phyloP scores from a whole-genome alignment of 1,140 invertebrate genomes.

The Macrostomum lignano region DNA sequence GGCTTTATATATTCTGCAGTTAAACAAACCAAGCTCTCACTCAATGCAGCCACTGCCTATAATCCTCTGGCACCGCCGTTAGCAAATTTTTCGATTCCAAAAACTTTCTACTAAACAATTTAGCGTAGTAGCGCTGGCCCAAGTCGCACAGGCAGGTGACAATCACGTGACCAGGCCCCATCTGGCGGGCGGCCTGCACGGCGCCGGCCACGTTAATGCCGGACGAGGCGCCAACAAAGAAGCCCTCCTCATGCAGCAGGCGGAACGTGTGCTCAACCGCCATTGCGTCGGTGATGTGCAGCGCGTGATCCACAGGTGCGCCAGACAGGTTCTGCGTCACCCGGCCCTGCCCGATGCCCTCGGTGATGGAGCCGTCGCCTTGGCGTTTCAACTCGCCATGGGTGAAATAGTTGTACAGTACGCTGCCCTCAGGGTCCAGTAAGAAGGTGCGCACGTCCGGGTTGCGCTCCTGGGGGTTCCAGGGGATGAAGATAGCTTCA shows the following conservation, averaged over 20 bases:
- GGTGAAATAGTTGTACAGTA: conserved; percentile 23
- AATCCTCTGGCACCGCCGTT: too few relatives aligned
- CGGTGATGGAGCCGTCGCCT: conserved; percentile 22
- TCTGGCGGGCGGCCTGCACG: conserved; percentile 14
- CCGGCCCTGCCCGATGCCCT: conserved; percentile 26
- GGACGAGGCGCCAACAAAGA: conserved; percentile 25
- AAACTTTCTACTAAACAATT: conserved; percentile 15
- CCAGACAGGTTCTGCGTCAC: conserved; percentile 23
- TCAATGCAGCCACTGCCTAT: too few relatives aligned
- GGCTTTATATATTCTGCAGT: too few relatives aligned
- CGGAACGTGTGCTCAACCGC: conserved; percentile 22
- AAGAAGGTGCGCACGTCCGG: conserved; percentile 17
- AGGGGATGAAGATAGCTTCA: too few relatives aligned
- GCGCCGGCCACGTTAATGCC: conserved; percentile 25
- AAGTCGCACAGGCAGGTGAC: conserved; percentile 26
- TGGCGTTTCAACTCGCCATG: conserved; percentile 21
- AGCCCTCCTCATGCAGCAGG: conserved; percentile 23
- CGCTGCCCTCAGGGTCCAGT: conserved; percentile 26
- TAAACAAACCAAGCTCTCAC: too few relatives aligned
- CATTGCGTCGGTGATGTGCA: conserved; percentile 16
- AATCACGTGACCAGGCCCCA: conserved; percentile 24
- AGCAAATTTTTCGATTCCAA: conserved; percentile 16
- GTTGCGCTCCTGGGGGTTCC: too few relatives aligned
- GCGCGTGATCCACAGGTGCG: conserved; percentile 21
- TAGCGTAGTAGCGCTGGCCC: conserved; percentile 18